Base-by-base conservation (phyloP, 2,888 invertebrate genomes). In the Drosophila barbarae region DNA sequence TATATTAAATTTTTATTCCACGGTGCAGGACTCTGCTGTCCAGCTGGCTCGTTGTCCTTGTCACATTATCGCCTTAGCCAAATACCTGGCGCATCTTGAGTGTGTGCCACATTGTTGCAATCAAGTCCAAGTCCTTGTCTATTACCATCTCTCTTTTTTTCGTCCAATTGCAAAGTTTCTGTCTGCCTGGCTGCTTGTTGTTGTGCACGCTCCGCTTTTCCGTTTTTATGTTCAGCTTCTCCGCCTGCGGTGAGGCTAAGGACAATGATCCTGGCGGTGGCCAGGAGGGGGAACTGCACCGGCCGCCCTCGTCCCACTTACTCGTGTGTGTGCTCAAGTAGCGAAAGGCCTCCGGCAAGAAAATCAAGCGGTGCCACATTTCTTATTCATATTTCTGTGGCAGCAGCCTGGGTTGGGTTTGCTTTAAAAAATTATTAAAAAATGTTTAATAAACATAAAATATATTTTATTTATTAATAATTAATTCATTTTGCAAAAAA, bases 1-100 rank as follows among this genome's bases (percentile, higher is more conserved):
- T 26, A 15, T 6, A 8, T 21, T 21, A 39, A 21, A 13, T 5
- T 3, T 46, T 2, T 28, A 13, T 26, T 32, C 28, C 26, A 34
- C 63, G 39, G 65, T 49, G 65, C 34, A 21, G 41, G 18, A 12
- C 53, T 50, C 23, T 30, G 36, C 44, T 12, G 68, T 58, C 68
- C 69, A 35, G 58, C 41, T 60, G 67, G 52, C 76, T 85, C 76
- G 80, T 84, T 84, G 86, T 84, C 84, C 84, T 85, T 84, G 86
- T 77, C 86, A 80, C 85, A 86, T 84, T 84, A 84, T 77, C 86
- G 81, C 84, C 76, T 80, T 73, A 73, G 74, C 77, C 69, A 44
- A 77, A 81, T 82, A 71, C 85, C 74, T 68, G 54, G 73, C 74
- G 77, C 83, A 63, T 74, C 77, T 85, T 73, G 74, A 76, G 42